These are phyloP conservation scores for Euclidia mi DNA, from an alignment of 2,888 invertebrate species.

Conservation along the genomic window DNA sequence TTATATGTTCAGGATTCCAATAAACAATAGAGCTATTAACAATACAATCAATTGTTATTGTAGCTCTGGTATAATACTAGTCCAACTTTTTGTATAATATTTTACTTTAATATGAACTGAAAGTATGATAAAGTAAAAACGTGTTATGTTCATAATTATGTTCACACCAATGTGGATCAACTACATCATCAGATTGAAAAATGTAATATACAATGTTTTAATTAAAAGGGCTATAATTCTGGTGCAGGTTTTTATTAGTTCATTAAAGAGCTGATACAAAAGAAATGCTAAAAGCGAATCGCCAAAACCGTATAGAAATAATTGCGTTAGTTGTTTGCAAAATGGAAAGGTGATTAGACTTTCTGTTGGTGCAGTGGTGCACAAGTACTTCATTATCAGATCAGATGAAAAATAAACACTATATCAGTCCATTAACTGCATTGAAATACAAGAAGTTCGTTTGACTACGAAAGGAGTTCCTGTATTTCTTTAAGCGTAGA, in stretches of 20 bases:
- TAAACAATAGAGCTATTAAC: no score
- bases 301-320: background rate
- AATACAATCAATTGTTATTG: no score
- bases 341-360: background rate
- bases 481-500: conserved; percentile 61
- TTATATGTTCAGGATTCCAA: no score
- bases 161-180: no score
- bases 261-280: background rate
- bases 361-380: background rate
- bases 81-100: no score
- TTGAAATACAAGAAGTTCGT: conserved; percentile 57
- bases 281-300: background rate
- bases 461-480: conserved; percentile 53
- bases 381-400: conserved; percentile 4
- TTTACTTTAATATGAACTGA: no score
- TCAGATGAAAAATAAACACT: conserved; percentile 34
- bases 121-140: no score
- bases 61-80: no score
- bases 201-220: no score
- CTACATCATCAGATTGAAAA: no score
- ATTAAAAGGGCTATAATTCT: background rate
- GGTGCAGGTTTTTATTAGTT: background rate
- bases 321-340: background rate
- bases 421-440: conserved; percentile 31
- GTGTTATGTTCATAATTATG: no score